Conservation (phyloP, 2,113 vertebrate genomes). For the Psilopsiagon aymara region DNA sequence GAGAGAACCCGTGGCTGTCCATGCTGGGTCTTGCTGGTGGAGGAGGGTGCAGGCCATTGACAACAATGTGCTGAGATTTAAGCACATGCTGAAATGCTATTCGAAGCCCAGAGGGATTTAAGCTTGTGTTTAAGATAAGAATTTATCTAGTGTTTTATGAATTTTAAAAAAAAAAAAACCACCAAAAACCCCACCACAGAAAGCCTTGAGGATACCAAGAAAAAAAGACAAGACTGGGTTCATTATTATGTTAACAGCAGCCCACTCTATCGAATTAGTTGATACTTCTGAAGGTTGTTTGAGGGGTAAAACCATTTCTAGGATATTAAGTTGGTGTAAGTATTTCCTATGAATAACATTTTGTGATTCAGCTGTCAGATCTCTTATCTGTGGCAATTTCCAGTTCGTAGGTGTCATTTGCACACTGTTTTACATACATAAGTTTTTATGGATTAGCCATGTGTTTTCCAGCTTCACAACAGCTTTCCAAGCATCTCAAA, state of each 20-base stretch:
- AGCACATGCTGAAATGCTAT: neutral
- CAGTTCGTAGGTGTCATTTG: constrained; percentile 33
- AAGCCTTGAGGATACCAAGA: neutral
- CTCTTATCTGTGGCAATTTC: constrained; percentile 4
- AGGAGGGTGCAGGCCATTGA: neutral
- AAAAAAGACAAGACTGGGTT: neutral
- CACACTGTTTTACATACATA: constrained; percentile 23
- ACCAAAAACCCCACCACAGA: neutral
- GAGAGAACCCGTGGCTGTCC: fast-evolving
- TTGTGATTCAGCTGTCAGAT: constrained; percentile 26
- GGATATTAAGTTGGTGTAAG: neutral
- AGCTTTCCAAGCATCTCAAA: neutral
- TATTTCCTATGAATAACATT: constrained; percentile 30
- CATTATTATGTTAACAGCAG: neutral
- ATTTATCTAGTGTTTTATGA: neutral
- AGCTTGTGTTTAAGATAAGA: neutral
- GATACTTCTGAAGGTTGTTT: constrained; percentile 1
- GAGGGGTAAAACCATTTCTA: neutral
- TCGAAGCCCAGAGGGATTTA: neutral
- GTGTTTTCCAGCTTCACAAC: constrained; percentile 29
- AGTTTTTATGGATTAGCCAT: constrained; percentile 1
- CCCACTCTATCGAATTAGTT: constrained; percentile 3
- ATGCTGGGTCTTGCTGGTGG: neutral
- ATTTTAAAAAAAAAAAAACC: neutral
- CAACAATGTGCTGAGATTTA: neutral